These are phyloP conservation scores for Sebastes schlegelii DNA, from an alignment of 2,113 vertebrate species.

Conservation along the genomic window DNA sequence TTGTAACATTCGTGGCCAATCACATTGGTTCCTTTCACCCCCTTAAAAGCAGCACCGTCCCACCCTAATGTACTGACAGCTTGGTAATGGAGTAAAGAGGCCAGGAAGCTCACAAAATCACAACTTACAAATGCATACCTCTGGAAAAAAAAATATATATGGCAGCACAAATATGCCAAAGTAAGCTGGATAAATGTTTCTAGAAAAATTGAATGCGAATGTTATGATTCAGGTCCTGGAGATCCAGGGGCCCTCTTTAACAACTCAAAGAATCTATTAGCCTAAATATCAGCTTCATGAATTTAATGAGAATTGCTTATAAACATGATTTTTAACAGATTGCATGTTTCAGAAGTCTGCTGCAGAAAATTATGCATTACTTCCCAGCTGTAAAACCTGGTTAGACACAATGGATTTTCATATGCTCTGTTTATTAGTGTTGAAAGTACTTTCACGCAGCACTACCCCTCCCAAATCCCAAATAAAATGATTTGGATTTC, in stretches of 20 bases:
- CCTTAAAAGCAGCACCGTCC: slow-evolving; percentile 8
- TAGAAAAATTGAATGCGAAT: neutral
- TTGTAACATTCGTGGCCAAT: slow-evolving; percentile 43
- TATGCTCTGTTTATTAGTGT: neutral
- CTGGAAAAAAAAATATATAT: neutral
- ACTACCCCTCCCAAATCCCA: neutral
- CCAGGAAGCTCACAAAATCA: neutral
- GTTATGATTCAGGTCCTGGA: neutral
- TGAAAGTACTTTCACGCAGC: neutral
- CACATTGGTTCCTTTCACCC: slow-evolving; percentile 22
- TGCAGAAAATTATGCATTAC: neutral
- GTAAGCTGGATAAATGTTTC: neutral
- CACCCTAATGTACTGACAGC: slow-evolving; percentile 28
- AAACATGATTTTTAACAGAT: neutral
- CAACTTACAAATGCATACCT: neutral
- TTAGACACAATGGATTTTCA: neutral
- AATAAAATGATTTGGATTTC: neutral
- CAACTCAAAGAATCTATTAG: neutral
- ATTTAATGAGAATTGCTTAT: neutral
- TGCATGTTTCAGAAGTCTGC: neutral
- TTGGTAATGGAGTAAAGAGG: slow-evolving; percentile 3
- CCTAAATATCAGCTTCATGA: neutral
- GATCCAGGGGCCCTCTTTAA: neutral
- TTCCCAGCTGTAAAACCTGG: neutral
- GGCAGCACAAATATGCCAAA: neutral